Conservation (phyloP, 2,888 invertebrate genomes). For the Galerucella pusilla region DNA sequence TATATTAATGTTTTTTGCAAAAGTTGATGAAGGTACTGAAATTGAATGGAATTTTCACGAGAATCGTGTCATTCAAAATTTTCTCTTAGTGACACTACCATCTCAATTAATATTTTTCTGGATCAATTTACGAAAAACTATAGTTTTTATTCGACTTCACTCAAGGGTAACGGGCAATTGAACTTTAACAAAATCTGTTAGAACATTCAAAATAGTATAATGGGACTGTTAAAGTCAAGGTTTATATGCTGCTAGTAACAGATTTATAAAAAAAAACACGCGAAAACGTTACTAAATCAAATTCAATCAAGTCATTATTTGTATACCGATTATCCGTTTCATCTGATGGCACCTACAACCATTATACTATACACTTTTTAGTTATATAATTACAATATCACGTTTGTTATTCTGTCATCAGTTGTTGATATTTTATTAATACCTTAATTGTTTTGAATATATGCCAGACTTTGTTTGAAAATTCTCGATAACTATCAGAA, state of each 20-base stretch:
- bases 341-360: not conserved
- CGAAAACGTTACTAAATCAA: not conserved
- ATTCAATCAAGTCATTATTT: not conserved
- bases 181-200: not conserved
- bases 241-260: not conserved
- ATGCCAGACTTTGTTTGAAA: no score
- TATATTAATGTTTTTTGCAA: no score
- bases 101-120: not conserved
- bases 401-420: not conserved
- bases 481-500: no score
- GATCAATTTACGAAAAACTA: not conserved
- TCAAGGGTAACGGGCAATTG: not conserved
- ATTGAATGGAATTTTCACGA: no score
- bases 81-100: no score
- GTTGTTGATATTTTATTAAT: not conserved
- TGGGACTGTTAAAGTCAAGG: conserved; percentile 7
- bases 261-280: not conserved
- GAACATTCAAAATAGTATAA: not conserved
- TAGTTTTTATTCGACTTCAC: not conserved
- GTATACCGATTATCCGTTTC: not conserved
- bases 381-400: not conserved
- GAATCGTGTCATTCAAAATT: no score
- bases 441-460: no score
- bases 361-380: not conserved
- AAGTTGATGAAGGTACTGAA: no score